Evolutionary conservation across 2,888 invertebrate genomes (phyloP), one percentile per base, ranked within the genome.

Genomic region (Tetrapedia diversipes): DNA sequence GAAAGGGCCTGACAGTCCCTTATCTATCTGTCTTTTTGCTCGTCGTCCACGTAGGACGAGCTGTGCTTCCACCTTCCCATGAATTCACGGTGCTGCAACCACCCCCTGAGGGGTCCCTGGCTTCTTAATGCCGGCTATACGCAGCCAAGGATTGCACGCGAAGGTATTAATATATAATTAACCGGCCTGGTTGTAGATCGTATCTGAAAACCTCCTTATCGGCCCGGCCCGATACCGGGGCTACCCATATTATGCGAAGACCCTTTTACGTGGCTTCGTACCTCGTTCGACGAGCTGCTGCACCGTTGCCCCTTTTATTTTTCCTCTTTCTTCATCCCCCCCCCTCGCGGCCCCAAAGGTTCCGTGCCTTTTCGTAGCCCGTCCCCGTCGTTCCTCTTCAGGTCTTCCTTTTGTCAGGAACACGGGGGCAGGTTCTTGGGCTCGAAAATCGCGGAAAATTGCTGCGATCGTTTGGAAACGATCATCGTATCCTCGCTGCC

Each of bases 111-210:
- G 73, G 79, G 59, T 47, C 59, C 41, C 57, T 54, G 66, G 64
- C 68, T 76, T 68, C 77, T 86, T 77, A 80, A 86, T 74, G 75
- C 71, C 68, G 59, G 78, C 75, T 75, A 72, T 80, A 86, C 86
- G 83, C 76, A 79, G 80, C 82, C 86, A 80, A 83, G 86, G 86
- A 88, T 90, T 86, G 87, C 90, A 90, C 89, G 90, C 90, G 73
- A 88, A 87, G 86, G 86, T 87, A 90, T 91, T 90, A 91, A 91
- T 90, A 88, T 90, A 90, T 90, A 91, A 91, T 91, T 91, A 91
- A 89, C 89, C 85, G 85, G 87, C 83, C 85, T 82, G 87, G 84
- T 86, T 88, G 89, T 88, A 89, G 90, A 91, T 90, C 77, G 71
- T 90, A 90, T 90, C 89, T 84, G 82, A 79, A 83, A 86, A 86